phyloP scores from a whole-genome alignment of 2,797 vertebrate species.

The Aplochiton taeniatus region DNA sequence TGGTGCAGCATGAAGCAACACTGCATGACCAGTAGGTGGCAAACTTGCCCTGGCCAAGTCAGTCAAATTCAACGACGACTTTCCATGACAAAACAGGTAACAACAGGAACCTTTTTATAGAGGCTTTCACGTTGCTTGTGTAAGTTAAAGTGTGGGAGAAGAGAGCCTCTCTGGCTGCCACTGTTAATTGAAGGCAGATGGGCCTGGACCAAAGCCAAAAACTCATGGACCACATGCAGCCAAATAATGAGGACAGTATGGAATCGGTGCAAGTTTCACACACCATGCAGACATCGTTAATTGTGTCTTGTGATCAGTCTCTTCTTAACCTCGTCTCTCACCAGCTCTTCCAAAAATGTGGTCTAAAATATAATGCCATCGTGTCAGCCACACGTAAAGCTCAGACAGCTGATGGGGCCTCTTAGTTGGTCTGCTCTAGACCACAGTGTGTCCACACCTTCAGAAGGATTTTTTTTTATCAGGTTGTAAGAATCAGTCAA shows the following conservation, averaged over 20 bases:
- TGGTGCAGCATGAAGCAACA: too few species aligned
- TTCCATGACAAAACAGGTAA: conserved; percentile 56
- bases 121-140: conserved; percentile 43
- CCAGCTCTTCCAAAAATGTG: neutral
- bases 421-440: neutral
- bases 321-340: too few species aligned
- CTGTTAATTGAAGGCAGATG: conserved; percentile 64
- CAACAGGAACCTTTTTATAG: conserved; percentile 55
- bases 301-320: conserved; percentile 34
- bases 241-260: conserved; percentile 50
- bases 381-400: too few species aligned
- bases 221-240: conserved; percentile 16
- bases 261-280: conserved; percentile 54
- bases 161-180: conserved; percentile 46
- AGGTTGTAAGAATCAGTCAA: too few species aligned
- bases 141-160: conserved; percentile 32
- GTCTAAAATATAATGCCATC: neutral
- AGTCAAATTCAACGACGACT: conserved; percentile 28
- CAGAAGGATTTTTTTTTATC: too few species aligned
- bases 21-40: conserved; percentile 55
- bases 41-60: conserved; percentile 44
- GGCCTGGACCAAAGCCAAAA: conserved; percentile 15
- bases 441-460: neutral
- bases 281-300: conserved; percentile 26
- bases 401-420: neutral